These are phyloP conservation scores for Myiotriccus ornatus DNA, from an alignment of 2,797 vertebrate species.

Conservation along the genomic window DNA sequence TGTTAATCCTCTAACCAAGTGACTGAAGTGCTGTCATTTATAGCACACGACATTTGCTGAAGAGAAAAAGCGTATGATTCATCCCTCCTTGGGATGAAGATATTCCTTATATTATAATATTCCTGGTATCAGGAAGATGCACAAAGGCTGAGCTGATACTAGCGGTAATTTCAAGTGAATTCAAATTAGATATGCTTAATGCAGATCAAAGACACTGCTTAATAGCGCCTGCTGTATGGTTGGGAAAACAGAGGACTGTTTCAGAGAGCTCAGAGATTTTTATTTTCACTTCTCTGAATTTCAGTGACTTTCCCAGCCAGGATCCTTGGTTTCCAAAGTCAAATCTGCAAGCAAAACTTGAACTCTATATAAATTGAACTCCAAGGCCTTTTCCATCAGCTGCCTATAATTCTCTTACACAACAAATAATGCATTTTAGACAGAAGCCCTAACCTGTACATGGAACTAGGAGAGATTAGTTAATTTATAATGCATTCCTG, in stretches of 20 bases:
- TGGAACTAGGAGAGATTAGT: neutral
- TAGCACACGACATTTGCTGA: neutral
- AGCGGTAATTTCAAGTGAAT: conserved; percentile 37
- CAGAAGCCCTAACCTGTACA: neutral
- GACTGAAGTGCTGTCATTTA: neutral
- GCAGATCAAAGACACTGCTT: conserved; percentile 32
- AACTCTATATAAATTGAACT: neutral
- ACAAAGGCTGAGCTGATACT: neutral
- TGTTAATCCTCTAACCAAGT: neutral
- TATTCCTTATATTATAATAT: neutral
- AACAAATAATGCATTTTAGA: neutral
- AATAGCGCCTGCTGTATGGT: neutral
- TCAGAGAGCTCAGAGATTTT: neutral
- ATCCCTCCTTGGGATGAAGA: neutral
- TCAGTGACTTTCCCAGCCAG: conserved; percentile 1
- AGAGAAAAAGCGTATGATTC: neutral
- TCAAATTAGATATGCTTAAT: conserved; percentile 44
- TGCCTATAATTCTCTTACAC: neutral
- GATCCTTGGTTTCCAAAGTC: neutral
- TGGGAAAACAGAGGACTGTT: neutral
- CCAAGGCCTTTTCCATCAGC: neutral
- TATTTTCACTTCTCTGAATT: conserved; percentile 1
- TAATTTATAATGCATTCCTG: neutral
- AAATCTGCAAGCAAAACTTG: neutral
- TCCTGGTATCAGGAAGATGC: neutral